phyloP scores from a whole-genome alignment of 2,888 invertebrate species.

The Cheilosia scutellata region DNA sequence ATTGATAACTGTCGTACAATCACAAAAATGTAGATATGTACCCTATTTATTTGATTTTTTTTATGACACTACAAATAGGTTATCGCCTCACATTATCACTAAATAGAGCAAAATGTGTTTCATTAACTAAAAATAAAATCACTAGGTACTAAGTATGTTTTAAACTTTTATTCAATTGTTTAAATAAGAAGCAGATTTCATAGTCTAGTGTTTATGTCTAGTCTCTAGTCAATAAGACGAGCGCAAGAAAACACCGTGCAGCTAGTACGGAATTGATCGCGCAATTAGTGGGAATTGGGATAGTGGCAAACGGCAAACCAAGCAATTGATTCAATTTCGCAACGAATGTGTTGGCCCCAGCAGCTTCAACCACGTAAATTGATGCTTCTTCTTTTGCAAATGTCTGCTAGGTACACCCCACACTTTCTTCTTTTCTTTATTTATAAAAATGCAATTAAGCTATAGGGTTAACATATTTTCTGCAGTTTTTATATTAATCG shows the following conservation, averaged over 20 bases:
- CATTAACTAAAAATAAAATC: background rate
- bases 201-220: background rate
- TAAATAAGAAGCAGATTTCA: conserved; percentile 19
- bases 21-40: background rate
- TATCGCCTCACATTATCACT: conserved; percentile 52
- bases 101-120: conserved; percentile 27
- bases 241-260: conserved; percentile 3
- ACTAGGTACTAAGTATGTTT: background rate
- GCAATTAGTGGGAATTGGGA: conserved; percentile 26
- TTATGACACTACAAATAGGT: conserved; percentile 30
- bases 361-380: no score
- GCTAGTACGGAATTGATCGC: conserved; percentile 46
- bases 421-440: conserved; percentile 4
- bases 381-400: background rate
- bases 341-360: background rate
- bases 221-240: background rate
- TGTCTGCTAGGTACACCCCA: background rate
- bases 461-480: conserved; percentile 33
- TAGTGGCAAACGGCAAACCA: background rate
- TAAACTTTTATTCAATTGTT: conserved; percentile 12
- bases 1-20: background rate
- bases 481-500: conserved; percentile 33
- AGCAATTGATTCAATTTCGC: conserved; percentile 45
- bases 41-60: background rate
- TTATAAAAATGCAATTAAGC: conserved; percentile 20